phyloP scores from a whole-genome alignment of 1,140 invertebrate genomes.

The Drosophila arizonae region DNA sequence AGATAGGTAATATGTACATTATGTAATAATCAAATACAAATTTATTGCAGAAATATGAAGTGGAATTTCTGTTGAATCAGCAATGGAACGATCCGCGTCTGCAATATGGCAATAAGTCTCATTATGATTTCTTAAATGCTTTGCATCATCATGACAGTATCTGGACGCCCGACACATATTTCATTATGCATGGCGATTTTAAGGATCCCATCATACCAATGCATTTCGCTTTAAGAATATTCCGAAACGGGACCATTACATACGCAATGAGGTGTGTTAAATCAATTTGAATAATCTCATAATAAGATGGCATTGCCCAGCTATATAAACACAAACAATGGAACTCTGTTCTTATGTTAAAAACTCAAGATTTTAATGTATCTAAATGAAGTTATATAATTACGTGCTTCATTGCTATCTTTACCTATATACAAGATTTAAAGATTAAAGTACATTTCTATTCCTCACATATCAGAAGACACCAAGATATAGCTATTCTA shows the following conservation, averaged over 20 bases:
- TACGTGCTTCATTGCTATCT: no score
- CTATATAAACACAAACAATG: neutral
- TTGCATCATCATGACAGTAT: slow-evolving; percentile 95
- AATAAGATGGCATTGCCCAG: neutral
- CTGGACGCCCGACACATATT: slow-evolving; percentile 96
- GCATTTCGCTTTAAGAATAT: slow-evolving; percentile 94
- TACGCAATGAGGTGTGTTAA: slow-evolving; percentile 92
- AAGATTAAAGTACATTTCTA: no score
- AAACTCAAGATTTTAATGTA: no score
- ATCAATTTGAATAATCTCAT: slow-evolving; percentile 1
- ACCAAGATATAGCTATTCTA: no score
- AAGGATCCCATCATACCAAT: slow-evolving; percentile 95
- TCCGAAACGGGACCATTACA: slow-evolving; percentile 94
- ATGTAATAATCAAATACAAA: neutral
- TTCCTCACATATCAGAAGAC: no score
- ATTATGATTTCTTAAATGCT: slow-evolving; percentile 93
- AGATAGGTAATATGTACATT: neutral
- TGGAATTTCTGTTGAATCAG: slow-evolving; percentile 95
- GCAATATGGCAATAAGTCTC: slow-evolving; percentile 91
- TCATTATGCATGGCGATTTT: slow-evolving; percentile 97
- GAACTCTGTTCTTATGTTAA: no score
- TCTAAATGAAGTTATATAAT: no score
- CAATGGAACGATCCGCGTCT: slow-evolving; percentile 95
- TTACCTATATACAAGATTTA: no score
- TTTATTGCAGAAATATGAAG: slow-evolving; percentile 93